A percentile compares a stretch with the other conserved stretches of the same genome.
Conservation (phyloP, 2,113 vertebrate species). For the Oreochromis aureus region DNA sequence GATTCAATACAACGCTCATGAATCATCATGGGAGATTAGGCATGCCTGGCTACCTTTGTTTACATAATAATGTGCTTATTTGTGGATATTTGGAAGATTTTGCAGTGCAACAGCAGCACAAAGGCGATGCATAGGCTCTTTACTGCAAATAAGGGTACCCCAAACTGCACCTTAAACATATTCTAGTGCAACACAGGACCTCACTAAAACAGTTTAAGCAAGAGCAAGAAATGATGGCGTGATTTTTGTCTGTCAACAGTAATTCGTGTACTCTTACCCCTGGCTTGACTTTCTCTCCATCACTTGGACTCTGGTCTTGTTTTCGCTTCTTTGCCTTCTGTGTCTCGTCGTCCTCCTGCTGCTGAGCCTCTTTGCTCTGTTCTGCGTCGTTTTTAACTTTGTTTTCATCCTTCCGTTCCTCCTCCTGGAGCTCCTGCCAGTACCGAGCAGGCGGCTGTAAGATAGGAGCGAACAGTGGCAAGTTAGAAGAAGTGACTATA, state of each 20-base stretch:
- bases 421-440: slow-evolving; percentile 32
- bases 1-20: background rate
- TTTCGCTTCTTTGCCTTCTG: background rate
- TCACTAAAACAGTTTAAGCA: background rate
- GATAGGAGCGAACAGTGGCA: background rate
- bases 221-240: background rate
- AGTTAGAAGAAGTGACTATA: background rate
- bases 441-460: slow-evolving; percentile 45
- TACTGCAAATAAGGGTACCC: background rate
- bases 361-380: background rate
- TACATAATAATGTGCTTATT: background rate
- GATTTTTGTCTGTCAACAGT: background rate
- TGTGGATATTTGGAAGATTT: background rate
- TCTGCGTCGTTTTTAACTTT: background rate
- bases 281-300: slow-evolving; percentile 23
- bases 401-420: background rate
- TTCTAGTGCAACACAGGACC: background rate
- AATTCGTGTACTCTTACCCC: slow-evolving; percentile 40
- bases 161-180: background rate
- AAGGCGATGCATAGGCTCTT: too few species aligned
- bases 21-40: background rate
- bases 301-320: background rate
- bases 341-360: background rate
- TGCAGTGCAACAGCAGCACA: background rate
- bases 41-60: background rate